A percentile compares a stretch with the other conserved stretches of the same genome.
These are phyloP conservation scores for Eulemur albifrons DNA, from an alignment of 2,797 vertebrate genomes.

Conservation along the genomic window DNA sequence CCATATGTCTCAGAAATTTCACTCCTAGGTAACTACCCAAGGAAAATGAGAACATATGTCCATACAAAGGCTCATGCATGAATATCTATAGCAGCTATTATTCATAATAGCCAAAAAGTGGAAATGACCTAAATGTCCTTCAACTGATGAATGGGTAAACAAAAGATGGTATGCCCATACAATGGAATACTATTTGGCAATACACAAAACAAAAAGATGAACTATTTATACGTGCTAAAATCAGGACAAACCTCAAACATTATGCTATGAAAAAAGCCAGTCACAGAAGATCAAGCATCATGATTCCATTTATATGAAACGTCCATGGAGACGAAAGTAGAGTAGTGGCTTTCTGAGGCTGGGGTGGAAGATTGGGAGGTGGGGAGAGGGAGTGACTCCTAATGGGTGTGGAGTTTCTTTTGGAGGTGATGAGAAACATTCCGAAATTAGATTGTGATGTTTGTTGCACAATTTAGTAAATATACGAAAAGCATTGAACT, in stretches of 20 bases:
- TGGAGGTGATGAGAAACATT: not conserved
- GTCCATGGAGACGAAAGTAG: not conserved
- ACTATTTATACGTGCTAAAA: rapidly evolving
- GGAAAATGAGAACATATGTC: not conserved
- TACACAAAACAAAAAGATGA: not conserved
- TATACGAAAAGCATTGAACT: not conserved
- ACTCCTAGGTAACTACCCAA: not conserved
- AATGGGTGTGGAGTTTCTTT: not conserved
- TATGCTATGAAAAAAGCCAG: not conserved
- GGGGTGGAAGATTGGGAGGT: not conserved
- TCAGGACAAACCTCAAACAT: not conserved
- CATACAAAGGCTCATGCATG: not conserved
- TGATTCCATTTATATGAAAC: not conserved
- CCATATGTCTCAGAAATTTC: not conserved
- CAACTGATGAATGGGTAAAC: not conserved
- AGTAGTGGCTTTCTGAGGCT: not conserved
- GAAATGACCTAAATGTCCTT: not conserved
- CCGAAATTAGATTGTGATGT: not conserved
- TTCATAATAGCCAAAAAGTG: not conserved
- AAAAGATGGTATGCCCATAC: not conserved
- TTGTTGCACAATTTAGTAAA: not conserved
- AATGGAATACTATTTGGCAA: not conserved
- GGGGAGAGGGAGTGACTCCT: not conserved
- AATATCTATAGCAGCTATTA: not conserved
- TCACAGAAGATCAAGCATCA: not conserved